Evolutionary conservation across 2,113 vertebrate species (phyloP).

Genomic region (Carettochelys insculpta): DNA sequence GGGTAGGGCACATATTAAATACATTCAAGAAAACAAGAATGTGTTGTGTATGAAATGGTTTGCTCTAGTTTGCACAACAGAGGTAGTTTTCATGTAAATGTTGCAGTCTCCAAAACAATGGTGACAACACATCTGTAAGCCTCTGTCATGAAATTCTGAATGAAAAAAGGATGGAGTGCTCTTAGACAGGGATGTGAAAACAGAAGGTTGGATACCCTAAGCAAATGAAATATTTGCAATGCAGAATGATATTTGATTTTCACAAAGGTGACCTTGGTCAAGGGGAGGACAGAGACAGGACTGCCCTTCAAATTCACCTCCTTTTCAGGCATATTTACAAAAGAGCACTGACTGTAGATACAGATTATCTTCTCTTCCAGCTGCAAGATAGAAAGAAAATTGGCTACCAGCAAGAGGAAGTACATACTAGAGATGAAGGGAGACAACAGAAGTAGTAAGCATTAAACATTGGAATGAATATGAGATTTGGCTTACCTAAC

Average conservation of each 20-base stretch:
- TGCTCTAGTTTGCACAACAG: conserved; percentile 71
- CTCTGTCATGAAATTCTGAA: conserved; percentile 46
- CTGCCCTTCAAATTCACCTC: neutral
- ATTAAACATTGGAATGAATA: neutral
- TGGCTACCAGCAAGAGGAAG: neutral
- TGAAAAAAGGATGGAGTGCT: conserved; percentile 47
- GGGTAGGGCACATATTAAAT: conserved; percentile 30
- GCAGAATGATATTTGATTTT: conserved; percentile 29
- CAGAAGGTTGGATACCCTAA: conserved; percentile 56
- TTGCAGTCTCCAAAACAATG: conserved; percentile 46
- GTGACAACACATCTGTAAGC: conserved; percentile 62
- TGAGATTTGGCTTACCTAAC: conserved; percentile 82
- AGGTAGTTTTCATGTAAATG: conserved; percentile 69
- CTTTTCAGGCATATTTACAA: neutral
- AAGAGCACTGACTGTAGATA: conserved; percentile 40
- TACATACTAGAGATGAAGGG: neutral
- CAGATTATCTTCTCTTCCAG: conserved; percentile 55
- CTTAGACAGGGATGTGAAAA: conserved; percentile 53
- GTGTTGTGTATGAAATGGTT: conserved; percentile 15
- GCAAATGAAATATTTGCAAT: conserved; percentile 57
- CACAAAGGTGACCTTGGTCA: conserved; percentile 49
- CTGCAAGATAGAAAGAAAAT: conserved; percentile 1
- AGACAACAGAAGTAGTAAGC: neutral
- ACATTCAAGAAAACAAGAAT: conserved; percentile 24
- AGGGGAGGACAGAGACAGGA: neutral